Evolutionary conservation across 1,140 invertebrate species (phyloP).

Genomic region (Drosophila funebris): DNA sequence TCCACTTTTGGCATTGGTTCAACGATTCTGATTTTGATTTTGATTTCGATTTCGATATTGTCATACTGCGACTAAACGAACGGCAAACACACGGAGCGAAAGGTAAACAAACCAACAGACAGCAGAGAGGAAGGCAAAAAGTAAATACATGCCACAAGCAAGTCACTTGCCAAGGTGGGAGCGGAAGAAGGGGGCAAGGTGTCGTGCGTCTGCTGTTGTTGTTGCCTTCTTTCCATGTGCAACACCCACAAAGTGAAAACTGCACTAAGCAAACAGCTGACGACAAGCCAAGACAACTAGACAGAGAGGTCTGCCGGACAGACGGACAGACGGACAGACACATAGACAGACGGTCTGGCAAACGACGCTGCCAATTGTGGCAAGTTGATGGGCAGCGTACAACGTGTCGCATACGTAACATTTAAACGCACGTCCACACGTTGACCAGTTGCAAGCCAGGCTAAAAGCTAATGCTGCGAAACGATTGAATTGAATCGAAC

Average conservation of each 20-base stretch:
- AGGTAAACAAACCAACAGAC: constrained; percentile 45
- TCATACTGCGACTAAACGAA: constrained; percentile 73
- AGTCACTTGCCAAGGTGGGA: not conserved
- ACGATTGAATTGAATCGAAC: constrained; percentile 55
- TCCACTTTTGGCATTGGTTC: constrained; percentile 78
- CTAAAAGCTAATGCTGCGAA: constrained; percentile 28
- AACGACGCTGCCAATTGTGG: constrained; percentile 46
- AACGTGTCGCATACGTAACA: constrained; percentile 74
- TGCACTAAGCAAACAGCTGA: constrained; percentile 64
- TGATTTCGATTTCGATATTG: constrained; percentile 63
- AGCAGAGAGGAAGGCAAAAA: constrained; percentile 39
- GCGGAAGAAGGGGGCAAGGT: not conserved
- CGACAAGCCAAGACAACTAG: constrained; percentile 14
- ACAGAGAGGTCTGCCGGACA: not conserved
- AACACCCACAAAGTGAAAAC: constrained; percentile 52
- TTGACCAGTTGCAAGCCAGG: constrained; percentile 51
- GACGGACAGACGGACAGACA: not conserved
- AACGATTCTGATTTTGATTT: constrained; percentile 40
- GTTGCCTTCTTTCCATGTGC: constrained; percentile 24
- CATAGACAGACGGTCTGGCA: not conserved
- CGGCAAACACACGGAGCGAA: constrained; percentile 57
- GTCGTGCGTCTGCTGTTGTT: constrained; percentile 24
- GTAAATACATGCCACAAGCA: constrained; percentile 48
- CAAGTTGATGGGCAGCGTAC: constrained; percentile 60
- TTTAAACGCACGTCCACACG: constrained; percentile 74